Base-by-base conservation (phyloP, 2,888 invertebrate genomes). In the Agriopis aurantiaria region DNA sequence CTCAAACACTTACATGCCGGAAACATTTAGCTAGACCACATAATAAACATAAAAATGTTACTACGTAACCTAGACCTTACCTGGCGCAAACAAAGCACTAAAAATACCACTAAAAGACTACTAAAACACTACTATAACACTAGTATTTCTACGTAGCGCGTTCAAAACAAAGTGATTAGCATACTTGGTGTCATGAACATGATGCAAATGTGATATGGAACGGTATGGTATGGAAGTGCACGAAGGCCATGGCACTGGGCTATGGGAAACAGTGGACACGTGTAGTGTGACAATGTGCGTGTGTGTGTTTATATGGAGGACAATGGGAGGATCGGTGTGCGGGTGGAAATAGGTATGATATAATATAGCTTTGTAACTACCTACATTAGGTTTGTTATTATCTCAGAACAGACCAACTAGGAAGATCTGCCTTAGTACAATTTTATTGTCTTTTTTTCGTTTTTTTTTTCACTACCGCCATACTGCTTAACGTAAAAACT, bases 81-180 rank as follows among this genome's bases (percentile, higher is more conserved):
- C 74, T 46, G 40, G 73, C 45, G 56, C 49, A 65, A 70, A 70
- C 66, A 70, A 66, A 57, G n/a, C 62, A 53, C 58, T 70, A 71
- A 63, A 62, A 62, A 62, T 53, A 62, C 56, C 58, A 52, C 58
- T 70, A 67, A 45, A 62, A 53, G 6, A 17, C 14, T 53, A 53
- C 63, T 48, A 33, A 5, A 33, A 33, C 33, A 43, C 14, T 53
- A 53, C 63, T 69, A 70, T 57, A 65, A 57, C 11, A 14, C 65
- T 62, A 56, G n/a, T 69, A 46, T 63, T 66, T 63, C 66, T 63
- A 11, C 40, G 41, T 17, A 57, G 9, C 68, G 53, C 55, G 58
- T 63, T 63, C 71, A 71, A 71, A 73, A 73, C 73, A 73, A 68
- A 57, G 51, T 48, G 41, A 71, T 73, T 69, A 70, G 58, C 67